phyloP scores from a whole-genome alignment of 2,888 invertebrate species.

The Macrophya annulata region DNA sequence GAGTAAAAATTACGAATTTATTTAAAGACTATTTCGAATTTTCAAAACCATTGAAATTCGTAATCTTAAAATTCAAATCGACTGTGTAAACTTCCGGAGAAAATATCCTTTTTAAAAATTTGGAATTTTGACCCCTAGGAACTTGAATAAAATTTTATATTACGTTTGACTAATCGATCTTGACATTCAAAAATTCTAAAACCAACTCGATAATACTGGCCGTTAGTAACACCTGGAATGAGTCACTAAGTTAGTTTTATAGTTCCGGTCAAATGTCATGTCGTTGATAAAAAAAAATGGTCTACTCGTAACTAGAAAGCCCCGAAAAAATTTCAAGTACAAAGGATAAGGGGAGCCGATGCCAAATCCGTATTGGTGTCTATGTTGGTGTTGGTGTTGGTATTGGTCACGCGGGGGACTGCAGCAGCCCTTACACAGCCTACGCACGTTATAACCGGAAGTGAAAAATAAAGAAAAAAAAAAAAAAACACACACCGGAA shows the following conservation, averaged over 20 bases:
- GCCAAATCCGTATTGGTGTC: neutral
- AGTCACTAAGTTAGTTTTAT: neutral
- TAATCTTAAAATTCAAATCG: too few relatives aligned
- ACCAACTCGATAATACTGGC: neutral
- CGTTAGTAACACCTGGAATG: neutral
- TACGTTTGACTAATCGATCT: neutral
- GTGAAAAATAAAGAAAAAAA: too few relatives aligned
- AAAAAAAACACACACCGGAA: too few relatives aligned
- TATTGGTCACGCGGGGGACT: conserved; percentile 8
- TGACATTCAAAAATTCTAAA: neutral
- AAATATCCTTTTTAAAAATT: too few relatives aligned
- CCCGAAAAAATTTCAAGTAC: neutral
- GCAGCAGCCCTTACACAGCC: neutral
- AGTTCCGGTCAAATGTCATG: neutral
- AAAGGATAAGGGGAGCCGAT: neutral
- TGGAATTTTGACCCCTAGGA: too few relatives aligned
- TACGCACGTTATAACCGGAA: conserved; percentile 6
- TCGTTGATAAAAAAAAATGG: neutral
- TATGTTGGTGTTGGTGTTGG: neutral
- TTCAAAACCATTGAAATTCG: too few relatives aligned
- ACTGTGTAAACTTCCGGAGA: too few relatives aligned
- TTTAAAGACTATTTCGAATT: too few relatives aligned
- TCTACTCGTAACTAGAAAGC: neutral
- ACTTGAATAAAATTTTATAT: too few relatives aligned
- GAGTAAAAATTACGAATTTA: too few relatives aligned